Percentiles rank a stretch among this genome's conserved stretches.
These are phyloP conservation scores for Cephus pulcher DNA, from an alignment of 2,888 invertebrate species.

Conservation along the genomic window DNA sequence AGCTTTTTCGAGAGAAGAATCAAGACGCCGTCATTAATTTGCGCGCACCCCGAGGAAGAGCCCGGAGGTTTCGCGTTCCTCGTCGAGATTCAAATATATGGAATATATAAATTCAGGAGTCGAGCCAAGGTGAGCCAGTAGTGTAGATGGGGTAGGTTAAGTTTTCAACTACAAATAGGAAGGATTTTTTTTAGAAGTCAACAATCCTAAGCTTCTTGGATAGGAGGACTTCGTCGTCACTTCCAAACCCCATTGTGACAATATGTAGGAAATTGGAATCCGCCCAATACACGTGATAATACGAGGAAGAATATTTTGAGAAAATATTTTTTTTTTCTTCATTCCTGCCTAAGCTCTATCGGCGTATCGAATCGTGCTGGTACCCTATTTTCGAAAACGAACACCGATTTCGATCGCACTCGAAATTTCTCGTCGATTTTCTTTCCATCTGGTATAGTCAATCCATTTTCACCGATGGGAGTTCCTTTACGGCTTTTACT, in stretches of 20 bases:
- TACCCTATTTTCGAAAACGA: neutral
- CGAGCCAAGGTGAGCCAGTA: neutral
- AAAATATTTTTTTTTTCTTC: no score
- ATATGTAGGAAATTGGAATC: neutral
- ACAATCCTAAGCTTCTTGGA: neutral
- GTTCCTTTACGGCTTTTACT: neutral
- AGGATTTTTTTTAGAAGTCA: neutral
- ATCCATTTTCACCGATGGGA: neutral
- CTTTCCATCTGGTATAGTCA: neutral
- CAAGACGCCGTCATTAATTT: neutral
- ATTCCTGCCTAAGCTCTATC: neutral
- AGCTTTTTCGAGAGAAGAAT: neutral
- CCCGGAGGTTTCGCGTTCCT: neutral
- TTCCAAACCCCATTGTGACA: neutral
- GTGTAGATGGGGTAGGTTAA: neutral
- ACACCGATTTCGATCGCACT: slow-evolving; percentile 47
- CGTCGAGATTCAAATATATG: neutral
- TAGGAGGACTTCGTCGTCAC: neutral
- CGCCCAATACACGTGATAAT: neutral
- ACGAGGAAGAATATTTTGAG: neutral
- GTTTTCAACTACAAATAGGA: neutral
- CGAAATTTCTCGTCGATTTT: slow-evolving; percentile 36
- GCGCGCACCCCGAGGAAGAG: neutral
- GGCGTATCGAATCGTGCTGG: neutral
- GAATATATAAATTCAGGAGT: neutral